A percentile compares a stretch with the other conserved stretches of the same genome.
Evolutionary conservation across 2,888 invertebrate species (phyloP).

Genomic region (Andrena flavipes): DNA sequence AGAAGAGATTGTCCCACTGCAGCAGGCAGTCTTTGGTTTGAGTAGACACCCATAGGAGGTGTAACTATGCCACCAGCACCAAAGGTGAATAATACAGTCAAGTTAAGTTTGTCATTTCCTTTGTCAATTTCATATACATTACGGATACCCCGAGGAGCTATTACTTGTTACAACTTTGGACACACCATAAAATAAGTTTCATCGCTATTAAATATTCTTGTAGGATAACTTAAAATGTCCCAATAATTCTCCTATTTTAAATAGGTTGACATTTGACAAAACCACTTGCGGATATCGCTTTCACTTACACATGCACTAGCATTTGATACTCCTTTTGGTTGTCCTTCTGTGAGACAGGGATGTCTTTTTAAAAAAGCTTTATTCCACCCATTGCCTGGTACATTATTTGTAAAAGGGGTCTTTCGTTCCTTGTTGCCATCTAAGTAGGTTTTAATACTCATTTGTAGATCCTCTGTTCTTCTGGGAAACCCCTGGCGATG

Average conservation of each 20-base stretch:
- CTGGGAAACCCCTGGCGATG: neutral
- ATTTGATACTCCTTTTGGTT: neutral
- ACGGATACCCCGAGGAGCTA: neutral
- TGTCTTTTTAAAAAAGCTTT: neutral
- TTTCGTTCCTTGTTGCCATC: neutral
- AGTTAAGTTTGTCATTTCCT: neutral
- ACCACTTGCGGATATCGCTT: neutral
- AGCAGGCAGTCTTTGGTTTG: neutral
- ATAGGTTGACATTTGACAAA: neutral
- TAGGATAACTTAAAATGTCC: neutral
- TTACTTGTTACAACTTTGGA: neutral
- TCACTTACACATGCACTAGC: neutral
- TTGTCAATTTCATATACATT: neutral
- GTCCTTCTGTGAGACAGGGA: neutral
- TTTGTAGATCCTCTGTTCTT: too few relatives aligned
- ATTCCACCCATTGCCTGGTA: neutral
- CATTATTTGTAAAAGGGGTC: neutral
- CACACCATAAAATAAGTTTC: neutral
- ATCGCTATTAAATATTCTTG: neutral
- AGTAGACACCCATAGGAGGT: neutral
- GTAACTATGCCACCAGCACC: neutral
- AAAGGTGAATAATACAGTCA: too few relatives aligned
- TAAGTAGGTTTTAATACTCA: too few relatives aligned
- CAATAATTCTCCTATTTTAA: neutral
- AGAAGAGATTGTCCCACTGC: neutral